Conservation (phyloP, 2,113 vertebrate species). For the Callaeas wilsoni region DNA sequence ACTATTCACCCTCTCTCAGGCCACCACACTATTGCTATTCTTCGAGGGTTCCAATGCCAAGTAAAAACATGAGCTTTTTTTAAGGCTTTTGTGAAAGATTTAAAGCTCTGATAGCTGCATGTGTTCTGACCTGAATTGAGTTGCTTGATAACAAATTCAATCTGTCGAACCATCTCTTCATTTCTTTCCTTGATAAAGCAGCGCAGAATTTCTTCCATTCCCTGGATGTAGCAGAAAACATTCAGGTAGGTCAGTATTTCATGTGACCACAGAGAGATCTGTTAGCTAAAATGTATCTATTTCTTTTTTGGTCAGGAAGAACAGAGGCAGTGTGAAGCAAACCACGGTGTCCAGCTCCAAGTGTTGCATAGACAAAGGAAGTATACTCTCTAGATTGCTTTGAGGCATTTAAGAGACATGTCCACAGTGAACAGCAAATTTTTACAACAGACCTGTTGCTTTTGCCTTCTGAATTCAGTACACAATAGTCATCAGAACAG, state of each 20-base stretch:
- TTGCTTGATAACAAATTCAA: conserved; percentile 91
- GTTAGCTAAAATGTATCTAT: not conserved
- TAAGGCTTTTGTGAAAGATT: not conserved
- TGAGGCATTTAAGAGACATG: not conserved
- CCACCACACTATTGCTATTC: not conserved
- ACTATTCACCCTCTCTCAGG: not conserved
- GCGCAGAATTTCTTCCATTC: conserved; percentile 90
- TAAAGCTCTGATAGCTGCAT: not conserved
- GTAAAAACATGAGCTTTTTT: not conserved
- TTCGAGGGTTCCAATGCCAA: not conserved
- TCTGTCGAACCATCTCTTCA: conserved; percentile 86
- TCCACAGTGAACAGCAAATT: not conserved
- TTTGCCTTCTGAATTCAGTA: not conserved
- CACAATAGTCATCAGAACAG: not conserved
- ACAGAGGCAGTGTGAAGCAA: not conserved
- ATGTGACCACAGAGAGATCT: not conserved
- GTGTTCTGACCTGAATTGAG: conserved; percentile 85
- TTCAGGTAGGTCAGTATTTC: not conserved
- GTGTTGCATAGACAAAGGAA: not conserved
- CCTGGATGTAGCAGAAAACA: conserved; percentile 69
- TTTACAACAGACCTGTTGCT: not conserved
- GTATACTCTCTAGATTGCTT: not conserved
- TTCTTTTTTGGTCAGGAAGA: not conserved
- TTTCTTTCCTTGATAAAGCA: conserved; percentile 90
- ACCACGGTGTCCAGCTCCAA: not conserved